These are phyloP conservation scores for Macrotis lagotis DNA, from an alignment of 2,113 vertebrate species.

Conservation along the genomic window DNA sequence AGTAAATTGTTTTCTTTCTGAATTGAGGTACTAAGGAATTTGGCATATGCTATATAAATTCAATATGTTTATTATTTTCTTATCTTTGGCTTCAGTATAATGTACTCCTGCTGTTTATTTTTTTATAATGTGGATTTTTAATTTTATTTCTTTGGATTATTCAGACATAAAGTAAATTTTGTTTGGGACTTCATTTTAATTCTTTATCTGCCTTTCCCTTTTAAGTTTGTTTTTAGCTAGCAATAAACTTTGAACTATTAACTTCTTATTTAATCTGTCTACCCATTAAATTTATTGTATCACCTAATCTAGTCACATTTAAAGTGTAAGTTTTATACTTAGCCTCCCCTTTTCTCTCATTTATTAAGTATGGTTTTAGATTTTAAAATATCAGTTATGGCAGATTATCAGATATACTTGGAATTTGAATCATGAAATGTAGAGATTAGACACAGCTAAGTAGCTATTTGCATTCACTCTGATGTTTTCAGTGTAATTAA, in stretches of 20 bases:
- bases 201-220: background rate
- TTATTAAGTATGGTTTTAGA: background rate
- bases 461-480: background rate
- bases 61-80: background rate
- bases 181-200: background rate
- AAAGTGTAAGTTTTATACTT: background rate
- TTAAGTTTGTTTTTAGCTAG: background rate
- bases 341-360: background rate
- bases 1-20: background rate
- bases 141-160: background rate
- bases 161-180: background rate
- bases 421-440: background rate
- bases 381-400: background rate
- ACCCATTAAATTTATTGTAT: background rate
- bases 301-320: too few species aligned
- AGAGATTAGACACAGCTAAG: background rate
- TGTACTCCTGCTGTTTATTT: background rate
- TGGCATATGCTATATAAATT: background rate
- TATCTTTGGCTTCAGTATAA: background rate
- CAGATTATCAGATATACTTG: too few species aligned
- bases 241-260: background rate
- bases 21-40: background rate
- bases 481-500: background rate
- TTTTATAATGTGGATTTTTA: background rate
- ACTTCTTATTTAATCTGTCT: background rate